phyloP scores from a whole-genome alignment of 2,113 vertebrate species.

The Embiotoca jacksoni region DNA sequence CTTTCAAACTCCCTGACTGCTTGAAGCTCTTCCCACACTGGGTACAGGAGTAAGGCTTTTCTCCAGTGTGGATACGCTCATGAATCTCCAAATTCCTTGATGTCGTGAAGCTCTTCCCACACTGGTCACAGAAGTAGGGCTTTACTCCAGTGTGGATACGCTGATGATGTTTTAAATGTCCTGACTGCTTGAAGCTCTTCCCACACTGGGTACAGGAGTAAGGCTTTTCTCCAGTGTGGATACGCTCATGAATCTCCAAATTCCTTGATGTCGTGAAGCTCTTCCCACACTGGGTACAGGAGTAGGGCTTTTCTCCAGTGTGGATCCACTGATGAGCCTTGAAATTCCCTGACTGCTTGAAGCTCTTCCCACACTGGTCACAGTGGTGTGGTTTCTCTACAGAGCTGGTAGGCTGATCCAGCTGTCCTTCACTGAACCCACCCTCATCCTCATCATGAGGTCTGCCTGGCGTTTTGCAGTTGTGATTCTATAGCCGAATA shows the following conservation, averaged over 20 bases:
- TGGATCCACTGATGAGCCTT: background rate
- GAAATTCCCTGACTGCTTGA: no score
- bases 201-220: background rate
- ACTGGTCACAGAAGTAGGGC: background rate
- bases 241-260: background rate
- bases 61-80: background rate
- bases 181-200: no score
- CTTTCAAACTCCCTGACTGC: no score
- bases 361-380: background rate
- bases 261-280: fast-evolving
- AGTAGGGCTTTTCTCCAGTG: background rate
- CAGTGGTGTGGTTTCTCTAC: background rate
- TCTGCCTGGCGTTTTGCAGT: background rate
- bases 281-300: conserved; percentile 7
- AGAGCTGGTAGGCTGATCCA: background rate
- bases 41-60: no score
- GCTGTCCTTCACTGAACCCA: background rate
- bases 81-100: fast-evolving
- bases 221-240: no score
- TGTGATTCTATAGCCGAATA: no score
- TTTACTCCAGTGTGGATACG: background rate
- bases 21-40: no score
- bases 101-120: background rate
- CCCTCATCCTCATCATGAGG: background rate
- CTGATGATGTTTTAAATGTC: background rate